Base-by-base conservation (phyloP, 2,888 invertebrate genomes). In the Neoitamus cyanurus region DNA sequence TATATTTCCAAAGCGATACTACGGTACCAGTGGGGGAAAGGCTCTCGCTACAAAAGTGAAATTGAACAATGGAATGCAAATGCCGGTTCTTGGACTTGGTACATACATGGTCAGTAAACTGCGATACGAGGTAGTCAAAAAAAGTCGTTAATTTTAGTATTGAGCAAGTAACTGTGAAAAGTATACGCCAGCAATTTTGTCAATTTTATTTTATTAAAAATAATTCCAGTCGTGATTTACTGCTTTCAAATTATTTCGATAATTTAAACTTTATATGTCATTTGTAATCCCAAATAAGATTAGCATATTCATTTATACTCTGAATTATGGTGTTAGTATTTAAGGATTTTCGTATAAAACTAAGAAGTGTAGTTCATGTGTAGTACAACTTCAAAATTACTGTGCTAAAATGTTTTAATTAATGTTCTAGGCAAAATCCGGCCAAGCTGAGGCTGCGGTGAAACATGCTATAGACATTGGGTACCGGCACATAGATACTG, bases 391-490 rank as follows among this genome's bases (percentile, higher is more conserved):
- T n/a, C n/a, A n/a, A n/a, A n/a, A n/a, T n/a, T n/a, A n/a, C n/a
- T n/a, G n/a, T n/a, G n/a, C n/a, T n/a, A n/a, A n/a, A n/a, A n/a
- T n/a, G n/a, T n/a, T n/a, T n/a, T n/a, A n/a, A n/a, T n/a, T 30
- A 31, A 28, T 70, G 0, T 25, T 70, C 31, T 87, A 95, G 95
- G 94, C 95, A 0, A 93, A 93, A 87, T 92, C 94, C 36, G 94
- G 94, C 34, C 93, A 94, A 88, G 94, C 94, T 0, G 92, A 92
- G 2, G 92, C 93, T 88, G 94, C 95, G 0, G 93, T 95, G 0
- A 94, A 94, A 88, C 93, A 94, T 88, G 96, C 96, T 1, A 94
- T 96, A 83, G 94, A 95, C 87, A 90, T 93, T 83, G 96, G 96
- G 4, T 96, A 96, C 89, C 93, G 96, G 7, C 95, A 95, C 88